Evolutionary conservation across 2,113 vertebrate species (phyloP).

Genomic region (Ailuropoda melanoleuca): DNA sequence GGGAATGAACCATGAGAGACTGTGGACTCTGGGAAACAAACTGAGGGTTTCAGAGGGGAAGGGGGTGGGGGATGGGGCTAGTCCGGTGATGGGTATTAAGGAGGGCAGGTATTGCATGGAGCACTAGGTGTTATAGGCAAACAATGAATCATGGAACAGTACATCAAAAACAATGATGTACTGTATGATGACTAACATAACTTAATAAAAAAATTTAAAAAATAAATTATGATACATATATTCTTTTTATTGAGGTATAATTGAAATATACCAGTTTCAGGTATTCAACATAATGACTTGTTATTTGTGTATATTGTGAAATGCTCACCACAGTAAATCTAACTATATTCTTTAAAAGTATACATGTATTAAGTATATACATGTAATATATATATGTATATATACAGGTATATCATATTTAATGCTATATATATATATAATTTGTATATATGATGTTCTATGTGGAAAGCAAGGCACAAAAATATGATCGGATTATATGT

Average conservation of each 20-base stretch:
- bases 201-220: neutral
- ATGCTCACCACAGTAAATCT: neutral
- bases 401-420: neutral
- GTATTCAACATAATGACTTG: neutral
- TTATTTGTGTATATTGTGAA: neutral
- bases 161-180: no score
- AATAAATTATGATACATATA: neutral
- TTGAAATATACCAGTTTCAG: neutral
- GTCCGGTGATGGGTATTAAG: no score
- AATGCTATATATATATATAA: neutral
- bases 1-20: no score
- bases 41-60: no score
- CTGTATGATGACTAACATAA: no score
- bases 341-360: neutral
- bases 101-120: no score
- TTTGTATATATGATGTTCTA: neutral
- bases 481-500: neutral
- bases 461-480: neutral
- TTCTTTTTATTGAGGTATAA: neutral
- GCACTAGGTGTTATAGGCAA: no score
- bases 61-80: no score
- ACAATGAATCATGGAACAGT: no score
- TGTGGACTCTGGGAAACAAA: no score
- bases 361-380: neutral
- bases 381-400: neutral